phyloP scores from a whole-genome alignment of 64 coral and sea anemone species.

The Stylophora pistillata region DNA sequence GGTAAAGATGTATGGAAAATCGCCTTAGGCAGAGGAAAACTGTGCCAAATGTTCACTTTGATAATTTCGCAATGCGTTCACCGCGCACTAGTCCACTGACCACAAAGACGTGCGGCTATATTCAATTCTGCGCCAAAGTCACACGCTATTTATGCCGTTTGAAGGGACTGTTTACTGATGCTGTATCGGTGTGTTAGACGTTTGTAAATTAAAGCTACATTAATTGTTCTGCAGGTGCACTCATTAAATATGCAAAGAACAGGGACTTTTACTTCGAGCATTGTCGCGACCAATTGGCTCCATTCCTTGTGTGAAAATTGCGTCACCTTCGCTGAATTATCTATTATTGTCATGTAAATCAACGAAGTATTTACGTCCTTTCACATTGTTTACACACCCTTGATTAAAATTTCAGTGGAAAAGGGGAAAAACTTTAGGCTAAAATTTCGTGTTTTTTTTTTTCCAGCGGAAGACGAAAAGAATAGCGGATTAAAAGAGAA shows the following conservation, averaged over 20 bases:
- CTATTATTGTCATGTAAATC: conserved; percentile 75
- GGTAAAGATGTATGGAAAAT: not conserved
- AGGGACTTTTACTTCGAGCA: conserved; percentile 11
- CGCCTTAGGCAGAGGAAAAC: not conserved
- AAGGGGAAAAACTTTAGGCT: not conserved
- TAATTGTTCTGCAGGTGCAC: conserved; percentile 94
- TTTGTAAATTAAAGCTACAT: conserved; percentile 68
- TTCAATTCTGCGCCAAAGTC: conserved; percentile 38
- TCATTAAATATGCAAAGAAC: conserved; percentile 80
- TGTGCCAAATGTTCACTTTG: not conserved
- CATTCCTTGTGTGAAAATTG: conserved; percentile 34
- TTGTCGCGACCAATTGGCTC: conserved; percentile 1
- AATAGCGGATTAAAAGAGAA: not conserved
- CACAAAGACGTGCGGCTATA: conserved; percentile 23
- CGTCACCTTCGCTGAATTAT: conserved; percentile 70
- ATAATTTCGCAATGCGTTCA: not conserved
- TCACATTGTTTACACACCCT: conserved; percentile 71
- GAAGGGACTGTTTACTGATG: conserved; percentile 81
- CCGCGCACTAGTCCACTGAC: not conserved
- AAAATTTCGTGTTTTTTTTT: not conserved
- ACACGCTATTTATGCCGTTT: conserved; percentile 81
- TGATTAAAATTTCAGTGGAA: conserved; percentile 60
- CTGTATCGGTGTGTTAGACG: conserved; percentile 84
- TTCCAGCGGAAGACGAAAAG: not conserved
- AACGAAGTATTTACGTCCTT: conserved; percentile 52